phyloP scores from a whole-genome alignment of 2,797 vertebrate genomes.

The Nasua narica region DNA sequence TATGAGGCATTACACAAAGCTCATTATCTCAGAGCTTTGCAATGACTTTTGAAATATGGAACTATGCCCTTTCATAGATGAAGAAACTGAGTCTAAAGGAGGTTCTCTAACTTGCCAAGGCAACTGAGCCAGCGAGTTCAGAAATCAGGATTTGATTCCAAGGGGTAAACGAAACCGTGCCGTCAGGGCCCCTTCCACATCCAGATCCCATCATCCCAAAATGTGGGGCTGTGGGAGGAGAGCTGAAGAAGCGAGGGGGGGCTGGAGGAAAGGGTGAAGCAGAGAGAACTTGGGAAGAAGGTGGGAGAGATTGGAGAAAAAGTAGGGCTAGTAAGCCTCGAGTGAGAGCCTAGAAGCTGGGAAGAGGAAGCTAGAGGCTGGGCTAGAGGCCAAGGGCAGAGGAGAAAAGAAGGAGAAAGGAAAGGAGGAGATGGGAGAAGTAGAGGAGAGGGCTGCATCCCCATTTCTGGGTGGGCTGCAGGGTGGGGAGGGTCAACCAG shows the following conservation, averaged over 20 bases:
- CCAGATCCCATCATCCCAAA: not conserved
- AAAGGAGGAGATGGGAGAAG: not conserved
- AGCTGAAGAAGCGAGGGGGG: not conserved
- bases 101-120: not conserved
- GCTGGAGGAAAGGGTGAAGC: not conserved
- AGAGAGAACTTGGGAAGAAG: not conserved
- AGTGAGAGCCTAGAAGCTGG: not conserved
- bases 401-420: not conserved
- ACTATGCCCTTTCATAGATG: conserved; percentile 11
- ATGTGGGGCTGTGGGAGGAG: not conserved
- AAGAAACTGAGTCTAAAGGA: conserved; percentile 2
- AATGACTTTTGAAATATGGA: not conserved
- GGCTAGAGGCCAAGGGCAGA: not conserved
- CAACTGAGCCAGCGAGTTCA: not conserved
- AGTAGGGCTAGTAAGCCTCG: not conserved
- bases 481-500: not conserved
- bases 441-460: not conserved
- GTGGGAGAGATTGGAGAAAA: not conserved
- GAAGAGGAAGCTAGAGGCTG: not conserved
- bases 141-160: not conserved
- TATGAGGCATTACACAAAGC: not conserved
- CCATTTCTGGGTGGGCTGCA: not conserved
- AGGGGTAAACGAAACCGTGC: not conserved
- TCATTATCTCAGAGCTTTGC: not conserved
- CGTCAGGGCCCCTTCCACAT: not conserved